Conservation (phyloP, 2,888 invertebrate species). For the Trissoscelio sp. region DNA sequence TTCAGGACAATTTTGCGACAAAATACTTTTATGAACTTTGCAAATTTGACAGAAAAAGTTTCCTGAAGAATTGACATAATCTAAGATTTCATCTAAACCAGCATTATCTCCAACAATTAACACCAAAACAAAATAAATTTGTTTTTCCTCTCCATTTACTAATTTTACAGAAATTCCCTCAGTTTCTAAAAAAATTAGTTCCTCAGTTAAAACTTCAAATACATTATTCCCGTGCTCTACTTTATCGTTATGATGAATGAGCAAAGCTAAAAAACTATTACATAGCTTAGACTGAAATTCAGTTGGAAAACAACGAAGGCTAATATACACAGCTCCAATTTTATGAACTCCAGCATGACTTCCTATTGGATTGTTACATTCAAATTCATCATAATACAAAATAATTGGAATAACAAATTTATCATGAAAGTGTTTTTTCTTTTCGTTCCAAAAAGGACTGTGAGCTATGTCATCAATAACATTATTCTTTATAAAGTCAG, state of each 20-base stretch:
- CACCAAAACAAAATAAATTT: constrained; percentile 63
- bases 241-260: constrained; percentile 29
- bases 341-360: constrained; percentile 18
- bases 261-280: constrained; percentile 21
- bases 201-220: constrained; percentile 39
- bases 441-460: neutral
- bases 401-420: constrained; percentile 23
- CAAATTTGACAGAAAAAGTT: constrained; percentile 54
- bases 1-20: constrained; percentile 8
- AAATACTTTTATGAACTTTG: constrained; percentile 24
- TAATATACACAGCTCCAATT: constrained; percentile 25
- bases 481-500: neutral
- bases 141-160: constrained; percentile 11
- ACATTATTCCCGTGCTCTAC: constrained; percentile 1
- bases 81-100: constrained; percentile 55
- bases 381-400: constrained; percentile 29
- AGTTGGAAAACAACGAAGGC: constrained; percentile 22
- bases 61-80: constrained; percentile 55
- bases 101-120: constrained; percentile 46
- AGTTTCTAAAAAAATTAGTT: constrained; percentile 57
- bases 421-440: constrained; percentile 7
- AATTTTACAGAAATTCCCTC: constrained; percentile 52
- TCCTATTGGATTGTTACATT: constrained; percentile 17
- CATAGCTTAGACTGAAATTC: constrained; percentile 27
- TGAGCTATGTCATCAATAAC: neutral